Evolutionary conservation across 2,888 invertebrate species (phyloP), one percentile per base, ranked within the genome.

Genomic region (Erynnis tages): DNA sequence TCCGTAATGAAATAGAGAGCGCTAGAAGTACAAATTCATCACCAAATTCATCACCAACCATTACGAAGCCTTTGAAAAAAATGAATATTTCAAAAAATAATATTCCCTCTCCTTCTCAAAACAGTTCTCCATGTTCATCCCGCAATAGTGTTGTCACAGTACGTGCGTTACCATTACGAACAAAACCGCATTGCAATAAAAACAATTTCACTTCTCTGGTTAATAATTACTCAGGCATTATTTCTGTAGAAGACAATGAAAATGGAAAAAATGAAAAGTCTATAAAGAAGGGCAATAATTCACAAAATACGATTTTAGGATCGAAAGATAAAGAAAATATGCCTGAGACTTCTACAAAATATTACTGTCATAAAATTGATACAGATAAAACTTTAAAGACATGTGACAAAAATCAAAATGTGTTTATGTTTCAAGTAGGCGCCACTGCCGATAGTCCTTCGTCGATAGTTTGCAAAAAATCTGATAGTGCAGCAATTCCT

Each of bases 101-200:
- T 14, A 46, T 30, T 3, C 63, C 57, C 11, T 54, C 76, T 23
- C 61, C 61, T 27, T 81, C 85, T 7, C 67, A 70, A 47, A 76
- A 73, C 54, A 82, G 85, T 60, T 84, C 85, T 11, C 69, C 80
- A 3, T 77, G 81, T 60, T 87, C 86, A 4, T 79, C 84, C 8
- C 76, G 73, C 14, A 82, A 76, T 52, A 86, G 84, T 59, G 59
- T 81, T 60, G 72, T 76, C 11, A 85, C 85, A 17, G 80, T 86
- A n/a, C 73, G 69, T 57, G 67, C 69, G 25, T 66, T 63, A 23
- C 60, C 71, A 4, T 62, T 61, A 2, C 58, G 61, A 54, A 38
- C 60, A 40, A 78, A 67, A 58, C 65, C 57, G 35, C 37, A 59
- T 5, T 57, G 64, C 10, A 64, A 57, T 27, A 72, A 63, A 47